phyloP scores from a whole-genome alignment of 2,888 invertebrate species.

The Eupithecia tripunctaria region DNA sequence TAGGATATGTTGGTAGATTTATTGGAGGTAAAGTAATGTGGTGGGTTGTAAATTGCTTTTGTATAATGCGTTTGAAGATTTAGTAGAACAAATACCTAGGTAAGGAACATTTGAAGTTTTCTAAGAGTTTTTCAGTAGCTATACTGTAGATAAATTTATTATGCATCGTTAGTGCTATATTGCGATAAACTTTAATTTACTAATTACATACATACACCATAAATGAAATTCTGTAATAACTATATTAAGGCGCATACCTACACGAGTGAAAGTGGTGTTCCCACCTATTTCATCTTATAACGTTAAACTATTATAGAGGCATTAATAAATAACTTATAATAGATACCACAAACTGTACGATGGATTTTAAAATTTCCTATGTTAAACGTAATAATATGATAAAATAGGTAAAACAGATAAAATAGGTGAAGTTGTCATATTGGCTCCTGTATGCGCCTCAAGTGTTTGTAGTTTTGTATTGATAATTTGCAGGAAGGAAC shows the following conservation, averaged over 20 bases:
- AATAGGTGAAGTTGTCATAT: neutral
- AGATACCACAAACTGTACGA: too few species aligned
- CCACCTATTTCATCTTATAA: too few species aligned
- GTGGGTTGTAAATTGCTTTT: slow-evolving; percentile 41
- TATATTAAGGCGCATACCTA: too few species aligned
- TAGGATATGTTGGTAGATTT: slow-evolving; percentile 72
- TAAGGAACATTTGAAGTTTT: neutral
- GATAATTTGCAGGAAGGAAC: neutral
- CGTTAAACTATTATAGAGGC: too few species aligned
- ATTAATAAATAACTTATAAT: too few species aligned
- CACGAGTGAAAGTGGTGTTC: too few species aligned
- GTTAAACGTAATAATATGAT: too few species aligned
- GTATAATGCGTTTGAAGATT: slow-evolving; percentile 39
- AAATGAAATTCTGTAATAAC: neutral
- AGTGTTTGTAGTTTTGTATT: too few species aligned
- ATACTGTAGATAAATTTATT: neutral
- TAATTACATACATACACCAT: neutral
- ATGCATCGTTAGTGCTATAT: neutral
- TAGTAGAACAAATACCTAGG: slow-evolving; percentile 24
- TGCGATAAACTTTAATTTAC: neutral
- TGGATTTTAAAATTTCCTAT: too few species aligned
- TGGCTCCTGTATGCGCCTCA: too few species aligned
- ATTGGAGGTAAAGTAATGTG: slow-evolving; percentile 53
- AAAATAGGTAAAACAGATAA: too few species aligned
- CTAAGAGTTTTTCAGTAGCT: neutral